Percentiles rank a stretch among this genome's conserved stretches.
Evolutionary conservation across 2,888 invertebrate genomes (phyloP).

Genomic region (Parapristionchus giblindavisi): DNA sequence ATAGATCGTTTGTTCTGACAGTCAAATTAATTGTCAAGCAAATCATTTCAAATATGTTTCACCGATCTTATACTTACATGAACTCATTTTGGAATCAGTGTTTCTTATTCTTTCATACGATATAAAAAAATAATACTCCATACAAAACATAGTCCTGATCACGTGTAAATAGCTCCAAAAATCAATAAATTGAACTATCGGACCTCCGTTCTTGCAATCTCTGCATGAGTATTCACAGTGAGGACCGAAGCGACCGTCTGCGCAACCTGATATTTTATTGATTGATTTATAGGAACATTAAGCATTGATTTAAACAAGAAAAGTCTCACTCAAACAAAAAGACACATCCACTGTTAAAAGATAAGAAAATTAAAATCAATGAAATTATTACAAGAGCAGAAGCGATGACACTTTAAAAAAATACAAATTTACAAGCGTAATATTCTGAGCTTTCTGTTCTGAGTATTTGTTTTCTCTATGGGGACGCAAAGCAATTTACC

Average conservation of each 20-base stretch:
- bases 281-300: not conserved
- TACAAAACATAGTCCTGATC: too few species aligned
- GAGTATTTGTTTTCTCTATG: not conserved
- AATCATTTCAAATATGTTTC: not conserved
- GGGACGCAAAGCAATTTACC: not conserved
- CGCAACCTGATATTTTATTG: slow-evolving; percentile 69
- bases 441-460: not conserved
- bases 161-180: too few species aligned
- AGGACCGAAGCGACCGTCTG: slow-evolving; percentile 71
- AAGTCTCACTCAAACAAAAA: not conserved
- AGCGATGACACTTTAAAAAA: too few species aligned
- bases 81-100: not conserved
- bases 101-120: too few species aligned
- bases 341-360: not conserved
- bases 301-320: not conserved
- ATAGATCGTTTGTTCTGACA: too few species aligned
- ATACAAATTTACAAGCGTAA: not conserved
- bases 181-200: slow-evolving; percentile 5
- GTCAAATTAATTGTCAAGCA: too few species aligned
- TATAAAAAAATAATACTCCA: too few species aligned
- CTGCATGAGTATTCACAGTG: slow-evolving; percentile 71
- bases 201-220: slow-evolving; percentile 72
- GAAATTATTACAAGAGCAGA: not conserved
- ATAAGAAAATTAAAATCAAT: not conserved
- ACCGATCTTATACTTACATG: not conserved